Conservation (phyloP, 2,113 vertebrate genomes). For the Pachyramphus minor region DNA sequence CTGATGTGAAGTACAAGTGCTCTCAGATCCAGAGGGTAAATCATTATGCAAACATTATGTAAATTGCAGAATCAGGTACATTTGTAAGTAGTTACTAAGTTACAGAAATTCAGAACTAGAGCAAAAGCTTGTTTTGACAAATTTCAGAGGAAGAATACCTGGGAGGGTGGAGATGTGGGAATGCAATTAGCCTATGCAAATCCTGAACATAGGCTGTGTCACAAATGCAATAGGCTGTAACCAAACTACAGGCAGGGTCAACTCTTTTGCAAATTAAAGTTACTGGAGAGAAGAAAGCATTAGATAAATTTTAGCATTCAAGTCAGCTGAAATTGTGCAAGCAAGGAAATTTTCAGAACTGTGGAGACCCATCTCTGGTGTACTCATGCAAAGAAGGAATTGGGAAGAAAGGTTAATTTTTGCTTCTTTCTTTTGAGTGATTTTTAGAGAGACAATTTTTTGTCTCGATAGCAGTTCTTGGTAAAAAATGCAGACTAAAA, state of each 20-base stretch:
- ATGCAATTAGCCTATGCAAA: slow-evolving; percentile 53
- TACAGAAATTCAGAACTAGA: neutral
- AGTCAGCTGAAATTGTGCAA: slow-evolving; percentile 15
- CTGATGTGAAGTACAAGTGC: neutral
- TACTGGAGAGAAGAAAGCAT: slow-evolving; percentile 48
- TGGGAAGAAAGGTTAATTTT: slow-evolving; percentile 22
- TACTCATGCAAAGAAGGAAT: neutral
- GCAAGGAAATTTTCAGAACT: neutral
- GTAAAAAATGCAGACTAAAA: neutral
- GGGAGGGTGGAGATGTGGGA: neutral
- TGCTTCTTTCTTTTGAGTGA: neutral
- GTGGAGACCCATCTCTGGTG: neutral
- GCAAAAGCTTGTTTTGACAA: neutral
- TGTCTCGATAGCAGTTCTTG: neutral
- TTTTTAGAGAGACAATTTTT: neutral
- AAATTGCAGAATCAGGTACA: neutral
- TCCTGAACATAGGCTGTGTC: slow-evolving; percentile 1
- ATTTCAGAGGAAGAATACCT: neutral
- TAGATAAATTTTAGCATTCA: slow-evolving; percentile 23
- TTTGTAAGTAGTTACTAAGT: neutral
- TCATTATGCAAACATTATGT: neutral
- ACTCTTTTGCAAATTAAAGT: slow-evolving; percentile 53
- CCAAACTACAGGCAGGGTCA: slow-evolving; percentile 33
- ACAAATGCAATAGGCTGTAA: slow-evolving; percentile 31
- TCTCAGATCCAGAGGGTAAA: neutral